Evolutionary conservation across 1,140 invertebrate genomes (phyloP), one percentile per base, ranked within the genome.

Genomic region (Drosophila bipectinata): DNA sequence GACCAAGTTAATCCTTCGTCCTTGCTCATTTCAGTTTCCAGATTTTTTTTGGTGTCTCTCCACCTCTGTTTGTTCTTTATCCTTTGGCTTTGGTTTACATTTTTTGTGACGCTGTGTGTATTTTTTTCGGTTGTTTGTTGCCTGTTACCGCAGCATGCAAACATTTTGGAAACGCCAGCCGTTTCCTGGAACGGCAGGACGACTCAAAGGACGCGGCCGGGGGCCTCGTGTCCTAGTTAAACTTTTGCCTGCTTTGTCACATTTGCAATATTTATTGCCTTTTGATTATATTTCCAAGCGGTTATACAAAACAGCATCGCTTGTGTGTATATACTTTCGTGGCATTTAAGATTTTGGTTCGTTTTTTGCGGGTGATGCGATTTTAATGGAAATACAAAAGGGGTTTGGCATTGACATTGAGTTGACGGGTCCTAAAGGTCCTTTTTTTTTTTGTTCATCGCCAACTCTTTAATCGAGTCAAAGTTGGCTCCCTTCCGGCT

Each of bases 241-340:
- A 81, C 73, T 81, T 81, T 78, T 74, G 81, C 68, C 77, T 80
- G 63, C 73, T 71, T 80, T 71, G 68, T 78, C 77, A 77, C 77
- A 85, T 87, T 85, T 85, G 74, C 74, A 85, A 85, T 85, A 85
- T 85, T 85, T 85, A 85, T 85, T 85, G 82, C 81, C 74, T 87
- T 85, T 85, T 85, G 78, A 85, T 85, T 84, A 82, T 71, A 77
- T 52, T 77, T 72, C 52, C 52, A 59, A 45, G 14, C 39, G 10
- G n/a, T 6, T 3, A 55, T 3, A 39, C 24, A 8, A 47, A 15
- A 28, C 28, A 61, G 30, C 32, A 26, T 9, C 15, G 47, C 58
- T 62, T 49, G 44, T 59, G 28, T 21, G 21, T 21, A 21, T 21
- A 21, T 51, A 26, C 48, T 61, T 63, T 48, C 28, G 32, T 3